Evolutionary conservation across 1,140 invertebrate genomes (phyloP).

Genomic region (Manduca sexta): DNA sequence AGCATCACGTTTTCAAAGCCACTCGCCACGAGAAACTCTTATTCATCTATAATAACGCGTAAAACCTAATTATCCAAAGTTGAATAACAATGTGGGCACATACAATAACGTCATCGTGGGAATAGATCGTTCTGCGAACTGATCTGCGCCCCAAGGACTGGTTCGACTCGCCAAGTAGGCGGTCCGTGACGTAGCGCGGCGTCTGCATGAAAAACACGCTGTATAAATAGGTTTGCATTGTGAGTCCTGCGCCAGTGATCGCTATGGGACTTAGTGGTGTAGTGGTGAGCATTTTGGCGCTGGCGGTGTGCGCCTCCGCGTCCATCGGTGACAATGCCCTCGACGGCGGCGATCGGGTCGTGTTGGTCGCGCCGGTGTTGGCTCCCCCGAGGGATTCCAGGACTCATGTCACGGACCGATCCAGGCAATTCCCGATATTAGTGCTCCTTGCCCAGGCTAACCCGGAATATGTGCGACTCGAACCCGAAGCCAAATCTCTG

Average conservation of each 20-base stretch:
- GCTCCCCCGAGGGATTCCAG: constrained; percentile 51
- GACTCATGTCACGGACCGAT: constrained; percentile 39
- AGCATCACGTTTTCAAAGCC: constrained; percentile 24
- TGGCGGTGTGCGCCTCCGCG: constrained; percentile 28
- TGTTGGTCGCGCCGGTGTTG: constrained; percentile 52
- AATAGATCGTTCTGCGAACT: constrained; percentile 28
- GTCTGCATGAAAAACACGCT: constrained; percentile 43
- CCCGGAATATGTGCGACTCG: constrained; percentile 18
- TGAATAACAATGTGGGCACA: constrained; percentile 18
- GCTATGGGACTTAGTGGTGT: constrained; percentile 50
- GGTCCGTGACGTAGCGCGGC: constrained; percentile 39
- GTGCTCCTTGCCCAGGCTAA: constrained; percentile 47
- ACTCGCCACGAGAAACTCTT: constrained; percentile 4
- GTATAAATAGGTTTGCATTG: constrained; percentile 60
- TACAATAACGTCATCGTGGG: constrained; percentile 49
- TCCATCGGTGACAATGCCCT: constrained; percentile 46
- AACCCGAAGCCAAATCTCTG: constrained; percentile 47
- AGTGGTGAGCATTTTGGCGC: constrained; percentile 40
- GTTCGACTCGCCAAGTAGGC: constrained; percentile 17
- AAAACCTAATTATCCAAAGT: constrained; percentile 3
- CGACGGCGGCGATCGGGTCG: constrained; percentile 44
- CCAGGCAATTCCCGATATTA: constrained; percentile 60
- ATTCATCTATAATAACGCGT: not conserved
- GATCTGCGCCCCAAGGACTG: constrained; percentile 24
- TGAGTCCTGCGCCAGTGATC: constrained; percentile 56